These are phyloP conservation scores for Lithosia quadra DNA, from an alignment of 2,888 invertebrate genomes.

Conservation along the genomic window DNA sequence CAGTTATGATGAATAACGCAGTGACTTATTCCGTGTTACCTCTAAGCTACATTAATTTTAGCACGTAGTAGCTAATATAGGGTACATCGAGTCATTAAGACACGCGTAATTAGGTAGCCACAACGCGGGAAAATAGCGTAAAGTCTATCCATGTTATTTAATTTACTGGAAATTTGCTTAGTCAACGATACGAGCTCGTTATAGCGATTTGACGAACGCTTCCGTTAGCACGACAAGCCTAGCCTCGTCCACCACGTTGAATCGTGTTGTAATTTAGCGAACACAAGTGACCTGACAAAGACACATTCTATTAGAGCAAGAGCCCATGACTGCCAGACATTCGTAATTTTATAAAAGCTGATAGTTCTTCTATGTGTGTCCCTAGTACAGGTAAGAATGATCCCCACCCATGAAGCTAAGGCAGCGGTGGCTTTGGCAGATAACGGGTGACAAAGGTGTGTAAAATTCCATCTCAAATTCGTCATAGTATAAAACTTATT, in stretches of 20 bases:
- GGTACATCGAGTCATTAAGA: background rate
- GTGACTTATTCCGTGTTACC: background rate
- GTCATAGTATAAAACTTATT: too few species aligned
- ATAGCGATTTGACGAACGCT: background rate
- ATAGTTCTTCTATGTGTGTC: too few species aligned
- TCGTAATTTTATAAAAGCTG: too few species aligned
- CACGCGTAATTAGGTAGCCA: background rate
- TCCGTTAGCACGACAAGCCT: background rate
- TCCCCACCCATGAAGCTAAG: too few species aligned
- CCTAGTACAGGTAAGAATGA: too few species aligned
- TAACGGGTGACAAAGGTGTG: too few species aligned
- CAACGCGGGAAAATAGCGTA: slow-evolving; percentile 4
- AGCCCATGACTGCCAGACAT: too few species aligned
- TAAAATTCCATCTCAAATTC: too few species aligned
- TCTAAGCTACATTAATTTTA: background rate
- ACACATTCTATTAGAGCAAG: too few species aligned
- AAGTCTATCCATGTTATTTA: slow-evolving; percentile 4
- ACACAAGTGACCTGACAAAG: too few species aligned
- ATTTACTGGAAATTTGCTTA: slow-evolving; percentile 4
- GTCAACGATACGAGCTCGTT: background rate
- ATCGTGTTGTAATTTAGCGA: background rate
- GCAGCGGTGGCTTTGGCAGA: too few species aligned
- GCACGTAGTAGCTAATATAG: background rate
- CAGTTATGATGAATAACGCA: background rate
- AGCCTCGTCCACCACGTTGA: background rate